phyloP scores from a whole-genome alignment of 2,888 invertebrate genomes.

The Scaptomyza flava region DNA sequence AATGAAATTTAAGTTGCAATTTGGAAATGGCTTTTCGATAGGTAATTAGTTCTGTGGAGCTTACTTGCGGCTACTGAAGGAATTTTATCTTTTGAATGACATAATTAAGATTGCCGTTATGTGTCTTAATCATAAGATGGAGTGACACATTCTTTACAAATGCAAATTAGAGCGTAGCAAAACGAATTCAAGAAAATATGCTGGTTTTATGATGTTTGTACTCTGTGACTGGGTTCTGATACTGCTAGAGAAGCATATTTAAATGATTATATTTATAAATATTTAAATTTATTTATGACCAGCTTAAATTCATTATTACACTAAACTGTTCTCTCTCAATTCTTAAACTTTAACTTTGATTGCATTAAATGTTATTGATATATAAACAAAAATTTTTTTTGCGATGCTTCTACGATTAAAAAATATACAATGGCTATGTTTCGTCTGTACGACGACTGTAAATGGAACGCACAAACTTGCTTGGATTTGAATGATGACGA shows the following conservation, averaged over 20 bases:
- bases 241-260: neutral
- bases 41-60: neutral
- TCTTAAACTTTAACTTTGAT: neutral
- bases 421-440: neutral
- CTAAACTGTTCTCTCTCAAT: neutral
- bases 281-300: neutral
- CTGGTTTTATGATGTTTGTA: neutral
- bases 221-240: neutral
- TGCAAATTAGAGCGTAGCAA: neutral
- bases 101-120: conserved; percentile 4
- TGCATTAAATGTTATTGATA: neutral
- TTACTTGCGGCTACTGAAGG: neutral
- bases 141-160: neutral
- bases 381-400: neutral
- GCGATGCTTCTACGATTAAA: neutral
- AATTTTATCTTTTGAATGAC: conserved; percentile 7
- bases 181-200: neutral
- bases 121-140: neutral
- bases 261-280: conserved; percentile 1
- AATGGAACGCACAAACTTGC: conserved; percentile 62
- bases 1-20: no score
- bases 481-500: conserved; percentile 34
- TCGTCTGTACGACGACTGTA: conserved; percentile 63
- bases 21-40: neutral
- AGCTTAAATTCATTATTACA: neutral